These are phyloP conservation scores for Paramacrobiotus metropolitanus DNA, from an alignment of 1,140 invertebrate genomes.

Conservation along the genomic window DNA sequence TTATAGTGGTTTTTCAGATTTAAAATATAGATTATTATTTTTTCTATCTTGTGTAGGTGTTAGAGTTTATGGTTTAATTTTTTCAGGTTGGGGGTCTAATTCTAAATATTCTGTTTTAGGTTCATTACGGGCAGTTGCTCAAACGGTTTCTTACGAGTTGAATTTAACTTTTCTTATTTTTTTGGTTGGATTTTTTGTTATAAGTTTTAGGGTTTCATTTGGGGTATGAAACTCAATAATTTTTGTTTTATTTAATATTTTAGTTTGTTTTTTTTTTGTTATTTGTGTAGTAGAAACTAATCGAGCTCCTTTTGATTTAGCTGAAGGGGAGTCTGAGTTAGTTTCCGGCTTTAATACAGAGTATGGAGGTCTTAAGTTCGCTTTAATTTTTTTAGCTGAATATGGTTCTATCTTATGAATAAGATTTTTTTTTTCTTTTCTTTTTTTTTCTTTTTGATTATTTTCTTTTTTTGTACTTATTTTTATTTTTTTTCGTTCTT, in stretches of 20 bases:
- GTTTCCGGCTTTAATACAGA: constrained; percentile 50
- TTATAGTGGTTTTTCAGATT: constrained; percentile 20
- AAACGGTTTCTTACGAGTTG: constrained; percentile 43
- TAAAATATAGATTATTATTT: constrained; percentile 28
- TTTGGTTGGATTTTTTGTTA: constrained; percentile 14
- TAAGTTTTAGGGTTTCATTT: constrained; percentile 20
- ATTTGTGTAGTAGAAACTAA: constrained; percentile 38
- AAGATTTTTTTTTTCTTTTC: constrained; percentile 26
- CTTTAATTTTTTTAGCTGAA: constrained; percentile 43
- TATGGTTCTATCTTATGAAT: constrained; percentile 43
- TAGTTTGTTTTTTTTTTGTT: constrained; percentile 30
- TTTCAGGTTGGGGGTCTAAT: constrained; percentile 37
- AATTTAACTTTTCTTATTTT: constrained; percentile 22
- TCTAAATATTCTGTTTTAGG: constrained; percentile 39
- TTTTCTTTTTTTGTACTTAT: constrained; percentile 30
- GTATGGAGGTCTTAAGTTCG: constrained; percentile 39
- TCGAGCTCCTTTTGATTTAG: constrained; percentile 50
- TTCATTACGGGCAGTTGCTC: constrained; percentile 32
- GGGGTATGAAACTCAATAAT: constrained; percentile 25
- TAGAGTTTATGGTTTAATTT: constrained; percentile 31
- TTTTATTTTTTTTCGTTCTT: constrained; percentile 31
- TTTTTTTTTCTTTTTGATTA: constrained; percentile 29
- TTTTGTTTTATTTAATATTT: constrained; percentile 27
- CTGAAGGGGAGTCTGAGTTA: constrained; percentile 44
- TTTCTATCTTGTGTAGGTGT: constrained; percentile 30